Conservation (phyloP, 1,140 invertebrate species). For the Nasonia giraulti region DNA sequence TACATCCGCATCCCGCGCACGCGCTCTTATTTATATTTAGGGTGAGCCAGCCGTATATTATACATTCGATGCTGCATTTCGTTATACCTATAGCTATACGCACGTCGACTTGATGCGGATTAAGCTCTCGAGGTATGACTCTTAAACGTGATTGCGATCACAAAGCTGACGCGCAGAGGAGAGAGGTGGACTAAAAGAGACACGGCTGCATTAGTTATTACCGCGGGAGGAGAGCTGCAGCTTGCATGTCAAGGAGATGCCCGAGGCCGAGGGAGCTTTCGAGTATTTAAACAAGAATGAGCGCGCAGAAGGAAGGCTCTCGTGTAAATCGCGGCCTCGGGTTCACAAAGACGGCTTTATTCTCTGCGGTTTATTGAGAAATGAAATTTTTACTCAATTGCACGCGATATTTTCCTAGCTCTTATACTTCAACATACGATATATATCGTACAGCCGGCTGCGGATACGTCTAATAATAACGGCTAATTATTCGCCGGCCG, state of each 20-base stretch:
- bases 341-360: not conserved
- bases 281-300: not conserved
- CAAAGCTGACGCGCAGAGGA: constrained; percentile 21
- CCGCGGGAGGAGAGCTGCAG: not conserved
- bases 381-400: not conserved
- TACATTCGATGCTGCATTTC: not conserved
- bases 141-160: constrained; percentile 45
- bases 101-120: not conserved
- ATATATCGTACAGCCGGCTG: too few relatives aligned
- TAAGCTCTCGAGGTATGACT: constrained; percentile 31
- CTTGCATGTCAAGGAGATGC: constrained; percentile 15
- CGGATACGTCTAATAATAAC: not conserved
- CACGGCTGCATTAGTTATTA: constrained; percentile 41
- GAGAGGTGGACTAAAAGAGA: not conserved
- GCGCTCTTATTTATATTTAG: not conserved
- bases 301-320: not conserved
- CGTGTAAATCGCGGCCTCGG: not conserved
- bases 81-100: not conserved
- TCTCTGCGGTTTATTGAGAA: not conserved
- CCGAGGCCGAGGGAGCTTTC: not conserved
- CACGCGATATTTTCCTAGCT: not conserved
- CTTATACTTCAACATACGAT: too few relatives aligned
- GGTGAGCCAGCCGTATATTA: not conserved
- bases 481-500: not conserved
- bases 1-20: not conserved